These are phyloP conservation scores for Dendrophyllia cribrosa DNA, from an alignment of 64 coral and sea anemone species.

Conservation along the genomic window DNA sequence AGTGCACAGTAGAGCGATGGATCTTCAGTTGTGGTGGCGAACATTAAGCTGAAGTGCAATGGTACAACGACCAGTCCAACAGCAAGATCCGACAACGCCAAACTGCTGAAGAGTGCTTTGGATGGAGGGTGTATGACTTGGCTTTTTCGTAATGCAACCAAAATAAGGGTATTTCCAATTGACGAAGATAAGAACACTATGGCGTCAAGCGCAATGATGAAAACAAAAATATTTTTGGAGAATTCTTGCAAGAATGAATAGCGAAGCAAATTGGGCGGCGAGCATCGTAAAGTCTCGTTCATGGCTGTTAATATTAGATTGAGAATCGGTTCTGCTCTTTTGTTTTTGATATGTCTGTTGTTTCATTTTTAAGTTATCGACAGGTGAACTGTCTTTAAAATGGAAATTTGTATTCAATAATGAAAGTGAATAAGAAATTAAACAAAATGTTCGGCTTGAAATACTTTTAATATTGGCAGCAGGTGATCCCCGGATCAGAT, in stretches of 20 bases:
- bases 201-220: neutral
- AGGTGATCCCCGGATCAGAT: no score
- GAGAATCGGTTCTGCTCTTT: no score
- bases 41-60: neutral
- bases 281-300: neutral
- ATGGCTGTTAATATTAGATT: neutral
- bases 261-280: neutral
- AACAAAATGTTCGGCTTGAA: no score
- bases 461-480: no score
- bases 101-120: slow-evolving; percentile 13
- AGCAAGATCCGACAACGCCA: slow-evolving; percentile 8
- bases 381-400: neutral
- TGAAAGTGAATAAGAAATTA: no score
- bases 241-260: slow-evolving; percentile 19
- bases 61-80: neutral
- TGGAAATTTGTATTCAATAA: neutral
- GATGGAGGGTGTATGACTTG: slow-evolving; percentile 9
- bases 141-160: neutral
- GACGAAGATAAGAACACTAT: neutral
- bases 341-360: no score
- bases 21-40: neutral
- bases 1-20: neutral
- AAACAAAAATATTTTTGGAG: slow-evolving; percentile 2
- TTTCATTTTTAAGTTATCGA: no score
- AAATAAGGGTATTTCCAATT: slow-evolving; percentile 9